Evolutionary conservation across 2,888 invertebrate genomes (phyloP), one percentile per base, ranked within the genome.

Genomic region (Coelopa pilipes): DNA sequence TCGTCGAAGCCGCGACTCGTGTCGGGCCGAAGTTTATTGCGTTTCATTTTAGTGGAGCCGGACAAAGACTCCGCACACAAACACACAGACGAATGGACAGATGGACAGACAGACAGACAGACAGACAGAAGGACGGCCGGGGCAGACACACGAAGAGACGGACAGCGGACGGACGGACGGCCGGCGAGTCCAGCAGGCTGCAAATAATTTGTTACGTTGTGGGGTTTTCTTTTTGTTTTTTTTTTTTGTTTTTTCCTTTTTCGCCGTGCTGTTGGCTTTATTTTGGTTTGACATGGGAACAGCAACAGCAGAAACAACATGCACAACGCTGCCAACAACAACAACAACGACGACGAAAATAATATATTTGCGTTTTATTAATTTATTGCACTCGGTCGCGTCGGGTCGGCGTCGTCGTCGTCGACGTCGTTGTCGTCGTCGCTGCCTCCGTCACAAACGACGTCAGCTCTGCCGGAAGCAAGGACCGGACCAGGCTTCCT

Each of bases 61-160:
- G 57, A 72, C 55, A 72, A 70, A 70, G 62, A 72, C 62, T 75
- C 75, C 73, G 76, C 78, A 77, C 74, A 70, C 63, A 75, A 63
- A 66, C 70, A 68, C 24, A 11, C 49, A 57, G 3, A 49, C 13
- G 50, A 46, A 72, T 47, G 62, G 57, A 70, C 67, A 72, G 67
- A 76, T 11, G 45, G 10, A 59, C 21, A 69, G 47, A 70, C 57
- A 65, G 50, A 75, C 70, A 73, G 45, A 67, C 59, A 34, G 34
- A 34, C 34, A 34, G 34, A 34, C 34, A 7, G 34, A 34, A 2
- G 34, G 34, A 34, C 34, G 34, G 34, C 2, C 34, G 7, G 34
- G 7, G 34, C 70, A 73, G 45, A 67, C 59, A 34, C 4, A 34
- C 34, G 7, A 7, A 34, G 4, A 7, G 34, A 34, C 34, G 34